These are phyloP conservation scores for Caenorhabditis remanei DNA, from an alignment of 1,140 invertebrate genomes.

Conservation along the genomic window DNA sequence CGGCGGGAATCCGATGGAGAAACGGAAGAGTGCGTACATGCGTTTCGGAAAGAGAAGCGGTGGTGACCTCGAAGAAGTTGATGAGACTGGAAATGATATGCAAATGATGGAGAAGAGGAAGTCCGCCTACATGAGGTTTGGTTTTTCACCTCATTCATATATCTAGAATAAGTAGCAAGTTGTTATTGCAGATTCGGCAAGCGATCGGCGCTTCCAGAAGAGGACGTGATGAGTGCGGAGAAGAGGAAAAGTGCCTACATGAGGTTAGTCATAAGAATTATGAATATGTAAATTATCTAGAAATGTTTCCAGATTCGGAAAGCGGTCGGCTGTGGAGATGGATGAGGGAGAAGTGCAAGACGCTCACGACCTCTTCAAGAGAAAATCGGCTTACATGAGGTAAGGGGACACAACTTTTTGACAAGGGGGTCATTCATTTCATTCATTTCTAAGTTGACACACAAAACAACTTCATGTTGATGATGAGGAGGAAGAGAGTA, in stretches of 20 bases:
- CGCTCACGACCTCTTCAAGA: conserved; percentile 24
- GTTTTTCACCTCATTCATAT: conserved; percentile 25
- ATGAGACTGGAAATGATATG: conserved; percentile 20
- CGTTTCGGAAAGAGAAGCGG: conserved; percentile 65
- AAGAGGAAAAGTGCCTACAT: conserved; percentile 67
- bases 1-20: conserved; percentile 64
- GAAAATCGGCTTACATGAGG: conserved; percentile 54
- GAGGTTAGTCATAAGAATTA: conserved; percentile 59
- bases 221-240: conserved; percentile 23
- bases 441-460: conserved; percentile 55
- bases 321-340: conserved; percentile 11
- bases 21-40: conserved; percentile 67
- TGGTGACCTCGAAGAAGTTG: background rate
- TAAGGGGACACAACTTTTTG: background rate
- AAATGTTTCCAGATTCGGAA: conserved; percentile 46
- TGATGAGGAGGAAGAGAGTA: background rate
- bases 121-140: conserved; percentile 58
- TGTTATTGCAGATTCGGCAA: conserved; percentile 43
- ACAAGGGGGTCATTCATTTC: too few relatives aligned
- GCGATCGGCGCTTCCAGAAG: conserved; percentile 17
- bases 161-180: background rate
- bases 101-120: conserved; percentile 55
- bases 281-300: background rate
- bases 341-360: background rate
- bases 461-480: background rate